These are phyloP conservation scores for Hyaena hyaena DNA, from an alignment of 2,113 vertebrate species.

Conservation along the genomic window DNA sequence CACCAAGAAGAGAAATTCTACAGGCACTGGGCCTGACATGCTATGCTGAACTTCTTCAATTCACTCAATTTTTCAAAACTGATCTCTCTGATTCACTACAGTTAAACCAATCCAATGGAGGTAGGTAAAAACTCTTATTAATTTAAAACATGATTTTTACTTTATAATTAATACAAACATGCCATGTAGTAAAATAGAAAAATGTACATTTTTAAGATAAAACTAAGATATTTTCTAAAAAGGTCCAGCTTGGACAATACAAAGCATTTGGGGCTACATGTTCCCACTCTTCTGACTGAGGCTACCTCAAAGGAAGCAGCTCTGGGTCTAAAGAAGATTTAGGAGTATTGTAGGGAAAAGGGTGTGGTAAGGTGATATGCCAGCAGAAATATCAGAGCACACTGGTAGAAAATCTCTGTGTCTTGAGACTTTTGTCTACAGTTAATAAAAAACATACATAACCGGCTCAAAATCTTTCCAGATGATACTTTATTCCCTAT, in stretches of 20 bases:
- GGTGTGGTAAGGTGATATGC: not conserved
- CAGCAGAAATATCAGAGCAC: not conserved
- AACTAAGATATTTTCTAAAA: not conserved
- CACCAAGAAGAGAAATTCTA: not conserved
- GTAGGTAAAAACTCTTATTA: not conserved
- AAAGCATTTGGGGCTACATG: not conserved
- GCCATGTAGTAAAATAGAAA: not conserved
- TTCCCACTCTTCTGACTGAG: not conserved
- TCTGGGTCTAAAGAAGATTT: not conserved
- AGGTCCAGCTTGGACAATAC: not conserved
- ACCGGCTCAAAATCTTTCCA: not conserved
- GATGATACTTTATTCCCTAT: no score
- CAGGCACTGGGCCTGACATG: not conserved
- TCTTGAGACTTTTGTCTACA: not conserved
- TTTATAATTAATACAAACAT: not conserved
- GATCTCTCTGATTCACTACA: not conserved
- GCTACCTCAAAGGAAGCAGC: not conserved
- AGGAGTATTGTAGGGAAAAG: not conserved
- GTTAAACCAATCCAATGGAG: not conserved
- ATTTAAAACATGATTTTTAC: not conserved
- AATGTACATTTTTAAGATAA: not conserved
- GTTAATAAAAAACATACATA: not conserved
- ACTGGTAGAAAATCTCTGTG: not conserved
- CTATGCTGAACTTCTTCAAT: not conserved
- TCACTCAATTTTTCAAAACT: not conserved